Evolutionary conservation across 2,113 vertebrate genomes (phyloP).

Genomic region (Pagrus major): DNA sequence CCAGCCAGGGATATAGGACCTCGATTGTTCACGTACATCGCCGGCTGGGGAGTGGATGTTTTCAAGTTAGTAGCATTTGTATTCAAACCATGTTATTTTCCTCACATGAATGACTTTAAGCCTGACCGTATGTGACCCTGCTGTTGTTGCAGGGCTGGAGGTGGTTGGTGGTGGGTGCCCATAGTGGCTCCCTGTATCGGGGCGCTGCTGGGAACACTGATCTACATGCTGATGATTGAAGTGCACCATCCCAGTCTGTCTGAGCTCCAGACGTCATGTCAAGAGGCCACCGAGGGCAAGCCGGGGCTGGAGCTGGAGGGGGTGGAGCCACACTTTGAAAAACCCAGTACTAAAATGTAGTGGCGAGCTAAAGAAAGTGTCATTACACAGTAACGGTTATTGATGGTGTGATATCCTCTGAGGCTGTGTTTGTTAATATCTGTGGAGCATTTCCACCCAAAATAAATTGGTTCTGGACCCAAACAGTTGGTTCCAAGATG

Average conservation of each 20-base stretch:
- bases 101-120: background rate
- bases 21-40: conserved; percentile 86
- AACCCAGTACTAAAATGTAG: conserved; percentile 2
- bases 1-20: conserved; percentile 89
- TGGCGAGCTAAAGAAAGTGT: background rate
- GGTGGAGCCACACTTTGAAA: conserved; percentile 54
- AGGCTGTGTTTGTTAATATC: conserved; percentile 2
- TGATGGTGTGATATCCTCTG: background rate
- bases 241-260: conserved; percentile 77
- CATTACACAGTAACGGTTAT: background rate
- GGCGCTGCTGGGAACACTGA: conserved; percentile 72
- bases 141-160: conserved; percentile 84
- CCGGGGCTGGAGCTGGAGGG: conserved; percentile 64
- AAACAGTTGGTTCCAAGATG: no score
- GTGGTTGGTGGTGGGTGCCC: conserved; percentile 92
- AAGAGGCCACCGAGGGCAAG: conserved; percentile 22
- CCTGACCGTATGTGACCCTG: background rate
- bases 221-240: conserved; percentile 85
- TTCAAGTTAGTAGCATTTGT: conserved; percentile 74
- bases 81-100: background rate
- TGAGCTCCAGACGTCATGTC: conserved; percentile 33
- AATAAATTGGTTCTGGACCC: no score
- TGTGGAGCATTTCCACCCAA: no score
- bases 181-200: conserved; percentile 86
- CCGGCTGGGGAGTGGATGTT: conserved; percentile 89